A percentile compares a stretch with the other conserved stretches of the same genome.
Evolutionary conservation across 2,797 vertebrate genomes (phyloP).

Genomic region (Sandelia bainsii): DNA sequence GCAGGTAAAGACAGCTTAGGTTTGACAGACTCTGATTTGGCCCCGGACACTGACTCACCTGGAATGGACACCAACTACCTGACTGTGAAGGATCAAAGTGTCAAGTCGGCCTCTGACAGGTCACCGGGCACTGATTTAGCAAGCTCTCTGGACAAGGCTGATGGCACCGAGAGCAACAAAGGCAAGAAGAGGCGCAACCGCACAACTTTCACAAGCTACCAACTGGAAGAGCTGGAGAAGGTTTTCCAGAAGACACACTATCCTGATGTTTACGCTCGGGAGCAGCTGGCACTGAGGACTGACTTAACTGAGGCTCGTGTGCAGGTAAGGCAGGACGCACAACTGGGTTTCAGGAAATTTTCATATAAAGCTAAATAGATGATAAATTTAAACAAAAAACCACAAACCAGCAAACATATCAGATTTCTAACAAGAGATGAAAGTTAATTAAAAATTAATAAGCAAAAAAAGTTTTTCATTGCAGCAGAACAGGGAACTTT

Average conservation of each 20-base stretch:
- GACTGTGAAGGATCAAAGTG: slow-evolving; percentile 90
- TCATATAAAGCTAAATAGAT: background rate
- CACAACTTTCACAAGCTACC: slow-evolving; percentile 98
- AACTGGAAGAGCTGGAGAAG: slow-evolving; percentile 98
- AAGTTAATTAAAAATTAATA: background rate
- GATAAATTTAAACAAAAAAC: background rate
- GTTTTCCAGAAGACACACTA: slow-evolving; percentile 99
- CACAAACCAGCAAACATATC: background rate
- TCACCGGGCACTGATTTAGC: slow-evolving; percentile 87
- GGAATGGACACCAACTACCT: slow-evolving; percentile 97
- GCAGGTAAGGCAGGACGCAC: slow-evolving; percentile 81
- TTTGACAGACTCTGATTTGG: slow-evolving; percentile 90
- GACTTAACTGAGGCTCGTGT: slow-evolving; percentile 97
- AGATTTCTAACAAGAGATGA: background rate
- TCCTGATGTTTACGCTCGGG: slow-evolving; percentile 96
- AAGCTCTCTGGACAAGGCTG: slow-evolving; percentile 91
- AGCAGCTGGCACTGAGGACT: slow-evolving; percentile 98
- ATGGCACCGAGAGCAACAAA: slow-evolving; percentile 95
- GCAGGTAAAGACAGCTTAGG: slow-evolving; percentile 92
- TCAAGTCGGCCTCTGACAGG: slow-evolving; percentile 89
- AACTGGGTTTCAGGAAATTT: background rate
- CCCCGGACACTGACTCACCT: slow-evolving; percentile 87
- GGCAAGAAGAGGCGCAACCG: slow-evolving; percentile 98
- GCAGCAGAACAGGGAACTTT: slow-evolving; percentile 36
- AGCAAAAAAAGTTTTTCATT: slow-evolving; percentile 20